Conservation (phyloP, 2,888 invertebrate species). For the Lithophane semibrunnea region DNA sequence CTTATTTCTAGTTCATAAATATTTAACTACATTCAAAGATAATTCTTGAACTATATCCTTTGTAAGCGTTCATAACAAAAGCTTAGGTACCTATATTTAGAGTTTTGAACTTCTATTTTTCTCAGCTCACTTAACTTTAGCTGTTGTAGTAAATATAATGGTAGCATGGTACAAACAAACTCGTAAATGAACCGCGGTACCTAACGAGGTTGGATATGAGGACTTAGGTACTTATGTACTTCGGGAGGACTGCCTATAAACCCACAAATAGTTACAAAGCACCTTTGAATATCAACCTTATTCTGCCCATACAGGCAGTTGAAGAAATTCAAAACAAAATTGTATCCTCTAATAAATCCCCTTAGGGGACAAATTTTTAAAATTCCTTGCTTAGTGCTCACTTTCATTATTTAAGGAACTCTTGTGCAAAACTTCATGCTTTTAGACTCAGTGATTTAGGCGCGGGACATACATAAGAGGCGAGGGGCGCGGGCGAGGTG, state of each 20-base stretch:
- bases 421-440: no score
- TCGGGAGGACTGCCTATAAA: background rate
- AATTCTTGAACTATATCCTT: slow-evolving; percentile 7
- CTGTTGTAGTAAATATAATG: slow-evolving; percentile 1
- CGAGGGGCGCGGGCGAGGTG: no score
- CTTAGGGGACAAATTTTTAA: no score
- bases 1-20: slow-evolving; percentile 17
- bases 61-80: slow-evolving; percentile 11
- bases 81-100: background rate
- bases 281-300: no score
- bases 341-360: no score
- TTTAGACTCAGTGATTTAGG: no score
- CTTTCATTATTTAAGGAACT: no score
- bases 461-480: no score
- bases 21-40: background rate
- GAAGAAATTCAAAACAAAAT: no score
- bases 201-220: background rate
- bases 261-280: background rate
- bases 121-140: slow-evolving; percentile 7
- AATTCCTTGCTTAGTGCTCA: no score
- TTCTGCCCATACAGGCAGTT: no score
- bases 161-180: slow-evolving; percentile 9
- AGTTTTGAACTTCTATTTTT: slow-evolving; percentile 25
- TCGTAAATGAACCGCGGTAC: slow-evolving; percentile 6
- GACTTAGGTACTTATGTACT: background rate